These are phyloP conservation scores for Lucinisca nassula DNA, from an alignment of 2,888 invertebrate species.

Conservation along the genomic window DNA sequence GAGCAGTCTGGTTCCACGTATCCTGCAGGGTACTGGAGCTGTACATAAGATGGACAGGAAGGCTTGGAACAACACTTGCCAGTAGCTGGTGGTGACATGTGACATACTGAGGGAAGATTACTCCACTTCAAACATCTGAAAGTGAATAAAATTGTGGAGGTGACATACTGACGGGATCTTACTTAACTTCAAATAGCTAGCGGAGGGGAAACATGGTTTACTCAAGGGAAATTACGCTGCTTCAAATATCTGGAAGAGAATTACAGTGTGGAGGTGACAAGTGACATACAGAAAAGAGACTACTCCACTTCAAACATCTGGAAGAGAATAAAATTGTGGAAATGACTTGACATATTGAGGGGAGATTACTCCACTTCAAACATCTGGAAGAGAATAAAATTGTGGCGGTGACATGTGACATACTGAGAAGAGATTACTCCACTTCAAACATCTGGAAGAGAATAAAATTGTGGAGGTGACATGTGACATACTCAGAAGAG, in stretches of 20 bases:
- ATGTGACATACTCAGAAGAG: no score
- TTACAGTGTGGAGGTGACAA: slow-evolving; percentile 66
- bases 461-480: no score
- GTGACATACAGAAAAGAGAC: slow-evolving; percentile 72
- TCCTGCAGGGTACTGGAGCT: slow-evolving; percentile 72
- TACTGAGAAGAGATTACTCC: slow-evolving; percentile 71
- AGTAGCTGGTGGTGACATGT: slow-evolving; percentile 70
- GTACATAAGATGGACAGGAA: slow-evolving; percentile 73
- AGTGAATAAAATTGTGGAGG: not conserved
- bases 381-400: slow-evolving; percentile 63
- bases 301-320: slow-evolving; percentile 74
- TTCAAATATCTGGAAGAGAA: slow-evolving; percentile 67
- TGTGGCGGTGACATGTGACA: slow-evolving; percentile 75
- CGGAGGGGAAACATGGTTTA: no score
- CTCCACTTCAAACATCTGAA: slow-evolving; percentile 74
- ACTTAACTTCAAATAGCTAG: no score
- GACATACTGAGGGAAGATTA: slow-evolving; percentile 73
- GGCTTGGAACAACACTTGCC: slow-evolving; percentile 79
- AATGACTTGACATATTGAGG: no score
- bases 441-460: slow-evolving; percentile 70
- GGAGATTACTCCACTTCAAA: slow-evolving; percentile 73
- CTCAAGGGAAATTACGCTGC: slow-evolving; percentile 72
- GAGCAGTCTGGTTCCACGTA: not conserved
- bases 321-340: no score
- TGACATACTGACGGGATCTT: no score